Evolutionary conservation across 2,113 vertebrate genomes (phyloP).

Genomic region (Amblyopsis rosae): DNA sequence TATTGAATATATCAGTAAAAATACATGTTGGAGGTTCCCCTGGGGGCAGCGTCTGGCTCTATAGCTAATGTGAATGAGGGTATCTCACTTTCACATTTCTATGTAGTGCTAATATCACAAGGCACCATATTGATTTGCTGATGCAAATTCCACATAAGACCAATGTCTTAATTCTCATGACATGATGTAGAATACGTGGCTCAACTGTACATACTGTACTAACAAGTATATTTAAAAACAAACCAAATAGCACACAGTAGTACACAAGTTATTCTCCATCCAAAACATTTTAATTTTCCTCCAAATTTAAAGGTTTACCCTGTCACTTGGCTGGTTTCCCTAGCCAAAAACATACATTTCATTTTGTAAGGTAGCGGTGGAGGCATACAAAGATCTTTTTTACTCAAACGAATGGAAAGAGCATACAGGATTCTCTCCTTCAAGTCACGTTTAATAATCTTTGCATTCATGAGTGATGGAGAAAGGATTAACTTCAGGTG

Average conservation of each 20-base stretch:
- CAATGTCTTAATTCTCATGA: too few species aligned
- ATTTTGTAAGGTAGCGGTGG: slow-evolving; percentile 71
- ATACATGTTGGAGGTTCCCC: not conserved
- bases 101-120: not conserved
- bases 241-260: slow-evolving; percentile 39
- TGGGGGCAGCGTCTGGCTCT: too few species aligned
- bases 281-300: slow-evolving; percentile 76
- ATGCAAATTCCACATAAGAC: not conserved
- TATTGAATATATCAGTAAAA: not conserved
- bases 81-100: too few species aligned
- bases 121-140: not conserved
- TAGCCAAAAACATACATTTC: slow-evolving; percentile 71
- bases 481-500: slow-evolving; percentile 61
- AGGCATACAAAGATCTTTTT: slow-evolving; percentile 61
- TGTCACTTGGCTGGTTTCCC: slow-evolving; percentile 56
- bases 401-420: slow-evolving; percentile 58
- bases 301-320: slow-evolving; percentile 71
- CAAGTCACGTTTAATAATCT: slow-evolving; percentile 64
- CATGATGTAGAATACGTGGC: too few species aligned
- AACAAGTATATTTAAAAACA: slow-evolving; percentile 31
- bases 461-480: slow-evolving; percentile 67
- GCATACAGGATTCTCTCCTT: slow-evolving; percentile 61
- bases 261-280: slow-evolving; percentile 71
- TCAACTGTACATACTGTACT: slow-evolving; percentile 35
- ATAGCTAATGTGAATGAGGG: too few species aligned